Evolutionary conservation across 2,797 vertebrate species (phyloP).

Genomic region (Taenioides sp.): DNA sequence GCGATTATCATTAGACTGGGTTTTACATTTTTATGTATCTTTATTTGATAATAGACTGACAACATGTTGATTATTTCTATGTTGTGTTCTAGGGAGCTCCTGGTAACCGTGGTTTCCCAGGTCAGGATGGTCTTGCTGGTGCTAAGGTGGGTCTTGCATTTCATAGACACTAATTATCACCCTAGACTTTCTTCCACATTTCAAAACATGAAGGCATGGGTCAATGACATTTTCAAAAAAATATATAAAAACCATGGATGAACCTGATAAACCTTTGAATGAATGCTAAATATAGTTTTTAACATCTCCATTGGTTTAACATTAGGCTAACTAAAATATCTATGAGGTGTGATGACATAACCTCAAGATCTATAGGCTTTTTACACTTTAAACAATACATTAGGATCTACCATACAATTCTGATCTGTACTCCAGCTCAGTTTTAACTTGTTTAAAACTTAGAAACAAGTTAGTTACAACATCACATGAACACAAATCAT

Average conservation of each 20-base stretch:
- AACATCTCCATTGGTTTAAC: too few species aligned
- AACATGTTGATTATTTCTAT: constrained; percentile 6
- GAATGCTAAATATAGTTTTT: too few species aligned
- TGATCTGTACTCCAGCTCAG: neutral
- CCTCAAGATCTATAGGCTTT: neutral
- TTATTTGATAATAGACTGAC: neutral
- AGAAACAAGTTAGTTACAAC: too few species aligned
- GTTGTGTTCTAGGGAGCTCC: constrained; percentile 82
- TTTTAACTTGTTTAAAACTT: neutral
- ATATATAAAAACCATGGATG: too few species aligned
- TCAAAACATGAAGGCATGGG: neutral
- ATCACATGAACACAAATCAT: neutral
- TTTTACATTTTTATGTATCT: neutral
- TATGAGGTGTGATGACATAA: neutral
- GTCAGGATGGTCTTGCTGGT: constrained; percentile 93
- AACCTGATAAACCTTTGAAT: too few species aligned
- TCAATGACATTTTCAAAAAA: neutral
- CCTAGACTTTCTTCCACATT: neutral
- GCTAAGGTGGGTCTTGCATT: constrained; percentile 83
- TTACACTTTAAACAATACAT: neutral
- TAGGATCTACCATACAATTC: neutral
- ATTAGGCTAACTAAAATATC: too few species aligned
- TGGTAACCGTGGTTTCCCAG: constrained; percentile 95
- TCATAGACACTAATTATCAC: neutral
- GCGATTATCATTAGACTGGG: constrained; percentile 33